A percentile compares a stretch with the other conserved stretches of the same genome.
Conservation (phyloP, 1,140 invertebrate genomes). For the Manduca sexta region DNA sequence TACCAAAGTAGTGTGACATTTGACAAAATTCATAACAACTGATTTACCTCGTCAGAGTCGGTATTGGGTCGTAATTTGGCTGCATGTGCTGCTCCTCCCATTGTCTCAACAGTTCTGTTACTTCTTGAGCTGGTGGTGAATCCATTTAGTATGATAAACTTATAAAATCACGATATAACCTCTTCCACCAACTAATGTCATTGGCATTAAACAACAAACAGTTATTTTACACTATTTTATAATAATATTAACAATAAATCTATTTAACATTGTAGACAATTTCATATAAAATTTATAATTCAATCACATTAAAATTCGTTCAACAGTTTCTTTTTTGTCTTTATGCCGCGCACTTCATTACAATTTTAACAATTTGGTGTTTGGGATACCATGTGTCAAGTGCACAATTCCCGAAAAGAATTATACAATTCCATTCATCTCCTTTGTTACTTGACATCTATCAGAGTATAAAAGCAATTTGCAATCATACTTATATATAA, state of each 20-base stretch:
- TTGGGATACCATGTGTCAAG: constrained; percentile 10
- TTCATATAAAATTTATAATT: constrained; percentile 18
- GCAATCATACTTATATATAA: no score
- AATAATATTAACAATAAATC: constrained; percentile 1
- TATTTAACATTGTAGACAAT: background rate
- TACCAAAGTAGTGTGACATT: background rate
- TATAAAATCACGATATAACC: constrained; percentile 38
- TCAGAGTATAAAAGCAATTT: no score
- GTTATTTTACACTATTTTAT: background rate
- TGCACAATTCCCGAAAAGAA: no score
- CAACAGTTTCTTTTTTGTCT: constrained; percentile 18
- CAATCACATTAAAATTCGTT: constrained; percentile 23
- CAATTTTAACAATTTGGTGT: constrained; percentile 6
- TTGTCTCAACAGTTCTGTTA: constrained; percentile 78
- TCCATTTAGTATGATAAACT: constrained; percentile 41
- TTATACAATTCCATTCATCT: no score
- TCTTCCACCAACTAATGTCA: constrained; percentile 28
- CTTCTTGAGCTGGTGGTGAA: constrained; percentile 73
- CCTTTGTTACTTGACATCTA: no score
- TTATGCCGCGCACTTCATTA: constrained; percentile 21
- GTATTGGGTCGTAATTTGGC: constrained; percentile 80
- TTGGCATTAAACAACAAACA: background rate
- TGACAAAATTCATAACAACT: constrained; percentile 12
- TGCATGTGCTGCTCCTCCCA: constrained; percentile 83
- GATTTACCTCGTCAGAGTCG: constrained; percentile 75